Evolutionary conservation across 2,888 invertebrate genomes (phyloP), one percentile per base, ranked within the genome.

Genomic region (Hyppa rectilinea): DNA sequence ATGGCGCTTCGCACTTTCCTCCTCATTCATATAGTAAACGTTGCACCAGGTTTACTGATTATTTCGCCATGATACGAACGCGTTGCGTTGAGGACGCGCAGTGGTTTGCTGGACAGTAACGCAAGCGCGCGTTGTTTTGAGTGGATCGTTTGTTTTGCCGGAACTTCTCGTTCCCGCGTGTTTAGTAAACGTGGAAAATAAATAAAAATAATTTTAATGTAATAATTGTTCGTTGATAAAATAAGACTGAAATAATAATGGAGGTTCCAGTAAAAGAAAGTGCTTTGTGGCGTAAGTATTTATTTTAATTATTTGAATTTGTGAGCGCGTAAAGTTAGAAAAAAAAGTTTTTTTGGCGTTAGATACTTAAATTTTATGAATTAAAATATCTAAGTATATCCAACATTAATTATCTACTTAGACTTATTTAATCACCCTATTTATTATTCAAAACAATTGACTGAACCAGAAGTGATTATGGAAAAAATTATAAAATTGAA

Each of bases 221-320:
- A 0, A 12, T 20, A 23, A 23, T 52, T 45, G 5, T 56, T 49
- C 17, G 2, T 36, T 26, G 31, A 34, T 23, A 14, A 36, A 55
- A 17, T 45, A 50, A 55, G 12, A 36, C 23, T 43, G 20, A 45
- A 82, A 87, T 78, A 40, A 17, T 17, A 10, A 96, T 96, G 93
- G 96, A 96, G 85, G 96, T 96, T 81, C 96, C 96, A 45, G 96
- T 96, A 1, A 96, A 89, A 87, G 97, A 97, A 91, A 96, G 96
- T 88, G 85, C 96, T 84, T 92, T 97, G 81, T 96, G 96, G 90
- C 95, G 97, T 97, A 92, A 96, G 97, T 96, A 49, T 1, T 26
- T 9, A 52, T 75, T 60, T 56, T 62, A n/a, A n/a, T 17, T 17
- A 17, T 62, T 74, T 14, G 0, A 5, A 38, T 12, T 47, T 38